Evolutionary conservation across 53 echinoderm and acorn worm genomes (phyloP).

Genomic region (Glandiceps talaboti): DNA sequence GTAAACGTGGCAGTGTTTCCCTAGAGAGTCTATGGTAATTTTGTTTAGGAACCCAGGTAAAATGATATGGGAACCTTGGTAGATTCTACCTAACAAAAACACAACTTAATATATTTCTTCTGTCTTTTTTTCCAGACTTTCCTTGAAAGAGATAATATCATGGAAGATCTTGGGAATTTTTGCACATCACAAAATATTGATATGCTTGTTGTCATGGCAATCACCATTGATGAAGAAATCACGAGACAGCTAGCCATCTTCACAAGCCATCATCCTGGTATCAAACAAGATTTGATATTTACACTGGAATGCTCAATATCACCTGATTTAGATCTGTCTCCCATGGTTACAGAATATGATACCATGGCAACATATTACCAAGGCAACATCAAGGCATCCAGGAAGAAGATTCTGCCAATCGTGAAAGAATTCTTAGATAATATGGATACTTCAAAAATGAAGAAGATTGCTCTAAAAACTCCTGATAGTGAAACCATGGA

Average conservation of each 20-base stretch:
- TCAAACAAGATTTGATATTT: slow-evolving; percentile 33
- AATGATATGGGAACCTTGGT: too few species aligned
- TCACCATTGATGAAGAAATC: slow-evolving; percentile 18
- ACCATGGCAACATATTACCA: slow-evolving; percentile 33
- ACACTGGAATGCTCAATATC: slow-evolving; percentile 14
- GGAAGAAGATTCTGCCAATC: slow-evolving; percentile 68
- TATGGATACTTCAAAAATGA: slow-evolving; percentile 15
- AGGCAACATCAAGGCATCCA: slow-evolving; percentile 66
- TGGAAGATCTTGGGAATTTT: slow-evolving; percentile 38
- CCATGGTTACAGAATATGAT: slow-evolving; percentile 12
- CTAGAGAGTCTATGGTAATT: too few species aligned
- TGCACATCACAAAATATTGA: slow-evolving; percentile 46
- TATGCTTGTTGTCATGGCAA: slow-evolving; percentile 35
- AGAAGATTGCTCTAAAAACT: slow-evolving; percentile 8
- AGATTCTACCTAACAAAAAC: too few species aligned
- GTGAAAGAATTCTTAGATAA: slow-evolving; percentile 46
- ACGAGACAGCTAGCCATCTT: slow-evolving; percentile 43
- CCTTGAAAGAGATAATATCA: slow-evolving; percentile 39
- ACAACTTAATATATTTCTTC: too few species aligned
- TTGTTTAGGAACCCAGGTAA: too few species aligned
- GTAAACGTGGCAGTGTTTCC: too few species aligned
- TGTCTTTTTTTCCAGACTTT: slow-evolving; percentile 38
- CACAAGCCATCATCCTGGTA: not conserved
- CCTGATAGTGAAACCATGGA: not conserved
- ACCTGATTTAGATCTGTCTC: slow-evolving; percentile 22